Conservation (phyloP, 2,888 invertebrate species). For the Zaprionus bogoriensis region DNA sequence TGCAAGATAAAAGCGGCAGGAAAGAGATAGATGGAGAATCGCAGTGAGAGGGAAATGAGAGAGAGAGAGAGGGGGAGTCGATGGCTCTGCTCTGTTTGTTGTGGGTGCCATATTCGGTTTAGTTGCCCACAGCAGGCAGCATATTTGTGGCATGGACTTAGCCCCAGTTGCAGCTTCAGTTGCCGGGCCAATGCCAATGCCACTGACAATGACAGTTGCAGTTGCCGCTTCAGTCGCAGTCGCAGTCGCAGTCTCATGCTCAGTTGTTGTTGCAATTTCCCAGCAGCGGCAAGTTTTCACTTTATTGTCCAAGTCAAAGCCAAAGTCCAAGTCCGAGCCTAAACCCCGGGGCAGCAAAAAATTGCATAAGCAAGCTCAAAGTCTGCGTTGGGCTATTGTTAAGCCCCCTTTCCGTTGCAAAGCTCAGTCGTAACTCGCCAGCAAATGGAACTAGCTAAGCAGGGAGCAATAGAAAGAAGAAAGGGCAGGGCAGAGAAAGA, state of each 20-base stretch:
- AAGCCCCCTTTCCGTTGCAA: conserved; percentile 19
- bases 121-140: conserved; percentile 31
- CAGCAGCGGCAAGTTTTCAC: conserved; percentile 60
- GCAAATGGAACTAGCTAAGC: too few relatives aligned
- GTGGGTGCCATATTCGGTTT: conserved; percentile 39
- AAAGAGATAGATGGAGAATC: too few relatives aligned
- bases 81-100: conserved; percentile 39
- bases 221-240: conserved; percentile 30
- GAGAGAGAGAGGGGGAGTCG: conserved; percentile 8
- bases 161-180: conserved; percentile 22
- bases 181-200: conserved; percentile 24
- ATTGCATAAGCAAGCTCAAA: conserved; percentile 61
- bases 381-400: conserved; percentile 63
- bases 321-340: conserved; percentile 49
- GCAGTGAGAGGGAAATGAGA: background rate
- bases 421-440: conserved; percentile 57
- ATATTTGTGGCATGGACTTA: conserved; percentile 61
- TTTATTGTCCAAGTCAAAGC: conserved; percentile 64
- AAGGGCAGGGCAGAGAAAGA: background rate
- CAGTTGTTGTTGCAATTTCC: conserved; percentile 41
- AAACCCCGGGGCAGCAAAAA: conserved; percentile 48
- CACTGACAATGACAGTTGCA: conserved; percentile 32
- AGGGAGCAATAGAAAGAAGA: conserved; percentile 43
- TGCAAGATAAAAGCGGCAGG: background rate
- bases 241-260: conserved; percentile 19